phyloP scores from a whole-genome alignment of 1,140 invertebrate genomes.

The Calliphora vicina region DNA sequence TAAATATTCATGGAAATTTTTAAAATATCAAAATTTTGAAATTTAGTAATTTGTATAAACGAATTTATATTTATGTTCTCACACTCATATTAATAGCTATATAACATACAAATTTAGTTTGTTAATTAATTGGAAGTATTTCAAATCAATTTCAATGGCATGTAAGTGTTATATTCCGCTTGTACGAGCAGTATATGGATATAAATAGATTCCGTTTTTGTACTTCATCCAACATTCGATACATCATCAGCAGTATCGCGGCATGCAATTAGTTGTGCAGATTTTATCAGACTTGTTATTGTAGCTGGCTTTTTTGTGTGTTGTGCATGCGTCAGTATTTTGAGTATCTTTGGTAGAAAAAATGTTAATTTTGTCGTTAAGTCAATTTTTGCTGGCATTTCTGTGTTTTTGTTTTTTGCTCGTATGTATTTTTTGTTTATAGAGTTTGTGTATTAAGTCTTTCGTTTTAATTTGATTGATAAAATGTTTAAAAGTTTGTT shows the following conservation, averaged over 20 bases:
- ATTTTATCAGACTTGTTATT: not conserved
- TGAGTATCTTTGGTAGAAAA: not conserved
- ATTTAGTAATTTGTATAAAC: too few species aligned
- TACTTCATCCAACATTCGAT: slow-evolving; percentile 6
- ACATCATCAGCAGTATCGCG: not conserved
- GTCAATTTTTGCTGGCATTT: not conserved
- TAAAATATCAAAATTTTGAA: too few species aligned
- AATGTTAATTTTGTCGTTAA: not conserved
- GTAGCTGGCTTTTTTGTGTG: not conserved
- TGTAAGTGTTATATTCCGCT: not conserved
- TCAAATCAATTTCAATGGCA: not conserved
- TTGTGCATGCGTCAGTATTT: not conserved
- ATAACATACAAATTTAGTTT: too few species aligned
- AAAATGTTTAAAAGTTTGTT: not conserved
- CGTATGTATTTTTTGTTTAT: not conserved
- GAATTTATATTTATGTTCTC: too few species aligned
- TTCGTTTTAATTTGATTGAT: not conserved
- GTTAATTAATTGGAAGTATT: not conserved
- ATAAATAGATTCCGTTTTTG: not conserved
- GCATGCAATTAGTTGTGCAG: slow-evolving; percentile 3
- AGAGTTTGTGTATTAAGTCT: not conserved
- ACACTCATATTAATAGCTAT: too few species aligned
- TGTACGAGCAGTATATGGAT: not conserved
- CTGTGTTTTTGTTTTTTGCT: not conserved
- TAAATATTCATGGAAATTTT: too few species aligned